phyloP scores from a whole-genome alignment of 2,113 vertebrate species.

The Martes martes region DNA sequence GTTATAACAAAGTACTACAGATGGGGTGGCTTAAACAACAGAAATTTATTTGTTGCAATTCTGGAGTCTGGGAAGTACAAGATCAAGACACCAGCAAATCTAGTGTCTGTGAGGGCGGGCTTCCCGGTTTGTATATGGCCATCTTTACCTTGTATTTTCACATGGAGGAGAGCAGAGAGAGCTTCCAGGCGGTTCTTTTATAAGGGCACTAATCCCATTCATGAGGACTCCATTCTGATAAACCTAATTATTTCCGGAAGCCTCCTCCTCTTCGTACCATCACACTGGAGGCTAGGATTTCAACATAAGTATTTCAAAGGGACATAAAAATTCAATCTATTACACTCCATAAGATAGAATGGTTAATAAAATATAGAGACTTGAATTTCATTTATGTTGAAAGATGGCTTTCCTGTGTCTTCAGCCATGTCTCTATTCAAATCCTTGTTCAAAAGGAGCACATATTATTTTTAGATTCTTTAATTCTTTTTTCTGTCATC shows the following conservation, averaged over 20 bases:
- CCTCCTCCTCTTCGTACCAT: too few species aligned
- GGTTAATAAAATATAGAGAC: not conserved
- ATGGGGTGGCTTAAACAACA: not conserved
- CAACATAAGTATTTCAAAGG: not conserved
- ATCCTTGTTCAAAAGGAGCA: not conserved
- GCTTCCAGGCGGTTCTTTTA: not conserved
- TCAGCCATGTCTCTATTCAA: not conserved
- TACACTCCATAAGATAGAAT: not conserved
- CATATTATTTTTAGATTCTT: not conserved
- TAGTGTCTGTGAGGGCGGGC: not conserved
- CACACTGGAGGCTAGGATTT: not conserved
- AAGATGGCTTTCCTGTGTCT: not conserved
- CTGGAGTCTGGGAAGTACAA: not conserved
- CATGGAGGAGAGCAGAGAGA: not conserved
- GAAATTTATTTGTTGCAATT: not conserved
- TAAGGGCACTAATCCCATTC: not conserved
- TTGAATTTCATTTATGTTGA: not conserved
- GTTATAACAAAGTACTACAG: not conserved
- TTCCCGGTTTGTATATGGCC: not conserved
- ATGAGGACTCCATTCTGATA: not conserved
- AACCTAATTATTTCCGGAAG: not conserved
- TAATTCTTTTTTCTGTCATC: not conserved
- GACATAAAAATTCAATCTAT: not conserved
- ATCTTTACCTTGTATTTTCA: not conserved
- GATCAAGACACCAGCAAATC: not conserved